Conservation (phyloP, 2,888 invertebrate genomes). For the Operophtera brumata region DNA sequence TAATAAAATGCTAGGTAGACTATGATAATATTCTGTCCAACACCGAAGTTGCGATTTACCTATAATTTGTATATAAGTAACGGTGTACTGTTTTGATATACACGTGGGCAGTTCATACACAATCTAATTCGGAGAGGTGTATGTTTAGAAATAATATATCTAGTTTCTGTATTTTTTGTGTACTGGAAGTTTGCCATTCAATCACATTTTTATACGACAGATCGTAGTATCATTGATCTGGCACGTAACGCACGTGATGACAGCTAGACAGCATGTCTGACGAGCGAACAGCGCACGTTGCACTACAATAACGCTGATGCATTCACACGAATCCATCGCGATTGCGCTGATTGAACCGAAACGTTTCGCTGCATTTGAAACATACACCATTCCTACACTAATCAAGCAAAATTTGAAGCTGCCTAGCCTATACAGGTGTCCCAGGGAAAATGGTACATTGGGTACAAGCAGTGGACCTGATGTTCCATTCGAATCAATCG, state of each 20-base stretch:
- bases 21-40: background rate
- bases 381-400: background rate
- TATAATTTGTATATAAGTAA: too few species aligned
- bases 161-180: constrained; percentile 11
- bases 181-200: constrained; percentile 23
- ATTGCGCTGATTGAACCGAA: constrained; percentile 9
- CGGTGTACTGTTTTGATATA: background rate
- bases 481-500: too few species aligned
- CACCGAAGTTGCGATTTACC: too few species aligned
- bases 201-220: constrained; percentile 13
- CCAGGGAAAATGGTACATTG: too few species aligned
- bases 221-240: constrained; percentile 13
- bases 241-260: constrained; percentile 19
- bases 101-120: background rate
- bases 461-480: too few species aligned
- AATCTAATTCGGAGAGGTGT: background rate
- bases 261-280: constrained; percentile 18
- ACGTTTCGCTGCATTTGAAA: constrained; percentile 2
- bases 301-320: constrained; percentile 19
- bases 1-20: background rate
- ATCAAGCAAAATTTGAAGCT: too few species aligned
- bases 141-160: constrained; percentile 5
- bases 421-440: too few species aligned
- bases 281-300: constrained; percentile 10
- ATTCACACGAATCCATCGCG: constrained; percentile 11